phyloP scores from a whole-genome alignment of 2,888 invertebrate genomes.

The Dynastes tityus region DNA sequence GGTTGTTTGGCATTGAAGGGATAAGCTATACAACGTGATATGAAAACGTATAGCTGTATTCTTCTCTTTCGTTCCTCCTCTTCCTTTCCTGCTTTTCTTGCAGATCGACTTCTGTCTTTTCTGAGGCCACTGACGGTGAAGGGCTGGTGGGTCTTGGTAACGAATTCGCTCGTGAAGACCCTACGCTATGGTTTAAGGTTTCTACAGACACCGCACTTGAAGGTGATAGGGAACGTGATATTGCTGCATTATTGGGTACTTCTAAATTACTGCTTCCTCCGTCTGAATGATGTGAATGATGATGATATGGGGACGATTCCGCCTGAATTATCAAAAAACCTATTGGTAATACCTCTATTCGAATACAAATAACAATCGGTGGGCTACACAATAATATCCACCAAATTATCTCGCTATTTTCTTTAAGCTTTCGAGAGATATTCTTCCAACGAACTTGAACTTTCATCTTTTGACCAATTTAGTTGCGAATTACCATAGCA shows the following conservation, averaged over 20 bases:
- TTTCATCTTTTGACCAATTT: too few relatives aligned
- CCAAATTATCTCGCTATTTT: too few relatives aligned
- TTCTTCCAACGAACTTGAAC: too few relatives aligned
- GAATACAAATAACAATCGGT: neutral
- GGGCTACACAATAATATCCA: conserved; percentile 10
- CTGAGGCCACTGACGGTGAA: conserved; percentile 92
- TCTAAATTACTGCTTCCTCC: conserved; percentile 68
- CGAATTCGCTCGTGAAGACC: conserved; percentile 77
- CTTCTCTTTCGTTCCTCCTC: conserved; percentile 96
- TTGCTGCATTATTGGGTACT: conserved; percentile 68
- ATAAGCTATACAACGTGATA: conserved; percentile 97
- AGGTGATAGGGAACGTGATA: conserved; percentile 74
- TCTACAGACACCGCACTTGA: conserved; percentile 77
- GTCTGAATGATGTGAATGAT: conserved; percentile 65
- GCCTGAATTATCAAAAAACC: conserved; percentile 58
- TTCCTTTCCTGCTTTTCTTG: conserved; percentile 96
- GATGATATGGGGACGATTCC: conserved; percentile 69
- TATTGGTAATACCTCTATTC: neutral
- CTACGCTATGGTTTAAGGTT: conserved; percentile 75
- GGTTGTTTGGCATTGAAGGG: conserved; percentile 99
- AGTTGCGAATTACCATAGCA: too few relatives aligned
- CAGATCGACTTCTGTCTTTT: conserved; percentile 88
- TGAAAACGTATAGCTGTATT: conserved; percentile 98
- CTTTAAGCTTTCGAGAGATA: too few relatives aligned
- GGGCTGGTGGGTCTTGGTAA: conserved; percentile 89